Evolutionary conservation across 2,113 vertebrate genomes (phyloP), one percentile per base, ranked within the genome.

Genomic region (Bubo bubo): DNA sequence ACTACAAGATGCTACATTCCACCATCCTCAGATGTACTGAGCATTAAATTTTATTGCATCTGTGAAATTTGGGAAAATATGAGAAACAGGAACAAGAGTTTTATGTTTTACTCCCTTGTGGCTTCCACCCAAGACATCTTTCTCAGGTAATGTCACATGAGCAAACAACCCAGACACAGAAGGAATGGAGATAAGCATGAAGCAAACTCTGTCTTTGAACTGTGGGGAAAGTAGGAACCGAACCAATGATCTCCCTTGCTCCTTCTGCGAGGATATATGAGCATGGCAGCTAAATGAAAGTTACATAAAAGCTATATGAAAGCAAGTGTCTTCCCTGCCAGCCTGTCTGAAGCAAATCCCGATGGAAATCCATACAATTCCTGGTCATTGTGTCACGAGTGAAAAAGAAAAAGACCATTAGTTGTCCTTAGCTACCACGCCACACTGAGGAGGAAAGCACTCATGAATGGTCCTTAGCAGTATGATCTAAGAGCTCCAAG

Each of bases 1-100:
- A 20, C n/a, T 92, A 23, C 67, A 88, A 90, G 88, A 94, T 96
- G 92, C 52, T 90, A 22, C 52, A 59, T 83, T 86, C 72, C 39
- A 59, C 30, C 17, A 60, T 92, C 56, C 58, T 91, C 68, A 64
- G 73, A 88, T 67, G 50, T 84, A 76, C 35, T 50, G 49, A 86
- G 37, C 41, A 15, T 60, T 66, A 22, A 50, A 64, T 26, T 85
- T 88, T 34, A 90, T 30, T 43, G 27, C 62, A 37, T 79, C 63
- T 88, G 35, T 87, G 79, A 91, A 82, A 94, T 93, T 32, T 63
- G 41, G 64, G 67, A 77, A 76, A 79, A 72, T 3, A 12, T 27
- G 26, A 85, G 92, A 92, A 66, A 7, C 14, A 39, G 15, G 34
- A 20, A 58, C 14, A 81, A 64, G 7, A 76, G 71, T 85, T 87